These are phyloP conservation scores for Sparidentex hasta DNA, from an alignment of 2,797 vertebrate species.

Conservation along the genomic window DNA sequence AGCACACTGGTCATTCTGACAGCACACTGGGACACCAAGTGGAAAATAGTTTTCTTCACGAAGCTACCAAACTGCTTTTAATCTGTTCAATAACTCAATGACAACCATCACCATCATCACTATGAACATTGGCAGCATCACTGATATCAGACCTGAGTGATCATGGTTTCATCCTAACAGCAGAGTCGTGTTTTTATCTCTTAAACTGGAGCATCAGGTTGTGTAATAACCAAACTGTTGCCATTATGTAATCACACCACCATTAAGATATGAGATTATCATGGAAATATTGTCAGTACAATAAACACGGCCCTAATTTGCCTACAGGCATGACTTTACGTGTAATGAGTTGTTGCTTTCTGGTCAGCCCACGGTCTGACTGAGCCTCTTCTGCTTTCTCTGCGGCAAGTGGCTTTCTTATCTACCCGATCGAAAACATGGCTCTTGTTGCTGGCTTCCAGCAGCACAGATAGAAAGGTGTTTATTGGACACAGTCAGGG, in stretches of 20 bases:
- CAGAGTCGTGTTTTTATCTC: slow-evolving; percentile 20
- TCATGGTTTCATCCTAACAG: slow-evolving; percentile 1
- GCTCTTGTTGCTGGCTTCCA: slow-evolving; percentile 59
- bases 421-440: slow-evolving; percentile 72
- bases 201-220: slow-evolving; percentile 41
- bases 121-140: slow-evolving; percentile 1
- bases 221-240: slow-evolving; percentile 48
- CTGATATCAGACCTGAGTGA: slow-evolving; percentile 6
- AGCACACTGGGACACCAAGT: slow-evolving; percentile 33
- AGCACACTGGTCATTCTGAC: not conserved
- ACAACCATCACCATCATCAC: not conserved
- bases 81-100: not conserved
- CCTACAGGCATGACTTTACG: slow-evolving; percentile 10
- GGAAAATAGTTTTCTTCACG: slow-evolving; percentile 3
- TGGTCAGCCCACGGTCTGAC: slow-evolving; percentile 36
- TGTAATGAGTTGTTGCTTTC: slow-evolving; percentile 17
- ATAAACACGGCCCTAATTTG: slow-evolving; percentile 24
- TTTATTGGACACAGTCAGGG: slow-evolving; percentile 69
- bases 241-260: slow-evolving; percentile 35
- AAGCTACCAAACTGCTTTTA: not conserved
- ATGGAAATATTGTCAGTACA: slow-evolving; percentile 45
- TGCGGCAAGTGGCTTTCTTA: slow-evolving; percentile 63
- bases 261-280: slow-evolving; percentile 38
- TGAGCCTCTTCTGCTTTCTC: slow-evolving; percentile 50
- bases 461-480: slow-evolving; percentile 70